Percentiles rank a stretch among this genome's conserved stretches.
phyloP scores from a whole-genome alignment of 2,113 vertebrate species.

The Pholis gunnellus region DNA sequence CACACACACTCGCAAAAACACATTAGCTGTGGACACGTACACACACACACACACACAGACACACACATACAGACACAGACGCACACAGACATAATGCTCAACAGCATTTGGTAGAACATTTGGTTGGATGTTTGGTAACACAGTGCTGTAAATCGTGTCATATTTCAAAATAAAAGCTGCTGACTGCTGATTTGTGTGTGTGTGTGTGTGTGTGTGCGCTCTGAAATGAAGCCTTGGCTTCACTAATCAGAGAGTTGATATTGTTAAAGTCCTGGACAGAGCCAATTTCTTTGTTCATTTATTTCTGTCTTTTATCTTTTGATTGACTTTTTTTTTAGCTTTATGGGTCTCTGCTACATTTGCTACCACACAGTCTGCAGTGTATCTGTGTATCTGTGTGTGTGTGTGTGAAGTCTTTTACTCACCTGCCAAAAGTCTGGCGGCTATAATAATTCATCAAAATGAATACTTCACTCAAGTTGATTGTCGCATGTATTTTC shows the following conservation, averaged over 20 bases:
- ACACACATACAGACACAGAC: slow-evolving; percentile 7
- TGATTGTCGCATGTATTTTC: too few species aligned
- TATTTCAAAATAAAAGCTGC: slow-evolving; percentile 59
- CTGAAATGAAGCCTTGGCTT: too few species aligned
- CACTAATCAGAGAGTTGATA: not conserved
- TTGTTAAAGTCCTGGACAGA: not conserved
- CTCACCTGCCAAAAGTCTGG: slow-evolving; percentile 32
- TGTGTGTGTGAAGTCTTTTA: slow-evolving; percentile 1
- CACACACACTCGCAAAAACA: slow-evolving; percentile 47
- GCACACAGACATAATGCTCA: slow-evolving; percentile 8
- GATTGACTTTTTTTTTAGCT: not conserved
- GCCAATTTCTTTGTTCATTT: not conserved
- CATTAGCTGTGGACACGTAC: not conserved
- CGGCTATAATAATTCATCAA: too few species aligned
- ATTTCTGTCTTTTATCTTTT: not conserved
- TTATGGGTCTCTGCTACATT: slow-evolving; percentile 44
- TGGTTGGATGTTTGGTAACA: slow-evolving; percentile 43
- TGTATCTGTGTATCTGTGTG: slow-evolving; percentile 9
- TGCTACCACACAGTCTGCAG: slow-evolving; percentile 42
- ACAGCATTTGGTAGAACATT: slow-evolving; percentile 59
- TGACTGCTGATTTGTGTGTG: not conserved
- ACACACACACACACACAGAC: slow-evolving; percentile 31
- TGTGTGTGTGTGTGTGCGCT: slow-evolving; percentile 3
- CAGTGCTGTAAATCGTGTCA: slow-evolving; percentile 30
- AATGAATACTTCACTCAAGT: too few species aligned